Base-by-base conservation (phyloP, 2,113 vertebrate genomes). In the Ciconia stormi region DNA sequence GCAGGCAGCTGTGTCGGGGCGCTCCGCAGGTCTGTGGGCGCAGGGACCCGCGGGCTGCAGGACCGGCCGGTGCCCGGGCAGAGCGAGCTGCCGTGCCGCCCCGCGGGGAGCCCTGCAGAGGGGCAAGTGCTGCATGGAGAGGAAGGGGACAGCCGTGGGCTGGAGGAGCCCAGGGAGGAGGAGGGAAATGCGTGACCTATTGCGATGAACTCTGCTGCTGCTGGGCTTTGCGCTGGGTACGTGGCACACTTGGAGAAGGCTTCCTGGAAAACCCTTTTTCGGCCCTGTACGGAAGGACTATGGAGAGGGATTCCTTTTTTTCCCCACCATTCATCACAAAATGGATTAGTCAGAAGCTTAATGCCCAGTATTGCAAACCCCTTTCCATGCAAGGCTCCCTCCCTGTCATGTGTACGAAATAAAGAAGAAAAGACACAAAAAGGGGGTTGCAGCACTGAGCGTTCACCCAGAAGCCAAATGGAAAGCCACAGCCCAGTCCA, bases 81-180 rank as follows among this genome's bases (percentile, higher is more conserved):
- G 42, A 47, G 42, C 4, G 26, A 34, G 44, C 7, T 29, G n/a
- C 46, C 7, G 1, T 27, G 66, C 29, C 14, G 3, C 7, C 49
- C 36, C 8, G 0, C 1, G 15, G 23, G 36, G 36, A 49, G 1
- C 55, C 30, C 9, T 18, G 29, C 29, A 11, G 55, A 59, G 55
- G 29, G 13, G 8, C 2, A 0, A 42, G 21, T 4, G 1, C 67
- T n/a, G 67, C 82, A 8, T 3, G 0, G 40, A 15, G 26, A 40
- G 7, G 50, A 8, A 36, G 5, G 59, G 61, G 52, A 29, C 1
- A 5, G 29, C 49, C 3, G 2, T 4, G 25, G 62, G 55, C 46
- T 42, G 52, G 52, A 36, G 52, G 40, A 56, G 21, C 5, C 26
- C 8, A 2, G 61, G 19, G 36, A 15, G 19, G 18, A 13, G 18